Evolutionary conservation across 2,113 vertebrate species (phyloP).

Genomic region (human (Homo sapiens)): GRCh38 chr7:135283501-135284000

Average conservation of each 20-base stretch:
- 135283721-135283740: background rate
- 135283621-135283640: background rate
- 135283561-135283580: background rate
- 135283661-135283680: background rate
- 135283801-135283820: background rate
- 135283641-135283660: background rate
- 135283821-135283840: background rate
- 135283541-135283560: background rate
- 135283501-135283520: background rate
- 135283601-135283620: background rate
- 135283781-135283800: background rate
- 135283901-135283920: background rate
- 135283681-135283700: background rate
- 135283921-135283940: background rate
- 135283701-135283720: background rate
- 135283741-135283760: background rate
- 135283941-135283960: background rate
- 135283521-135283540: background rate
- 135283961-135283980: background rate
- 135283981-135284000: background rate
- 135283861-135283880: background rate
- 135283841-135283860: background rate
- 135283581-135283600: background rate
- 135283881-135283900: background rate
- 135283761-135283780: background rate